phyloP scores from a whole-genome alignment of 2,113 vertebrate species.

The Nannospalax galili region DNA sequence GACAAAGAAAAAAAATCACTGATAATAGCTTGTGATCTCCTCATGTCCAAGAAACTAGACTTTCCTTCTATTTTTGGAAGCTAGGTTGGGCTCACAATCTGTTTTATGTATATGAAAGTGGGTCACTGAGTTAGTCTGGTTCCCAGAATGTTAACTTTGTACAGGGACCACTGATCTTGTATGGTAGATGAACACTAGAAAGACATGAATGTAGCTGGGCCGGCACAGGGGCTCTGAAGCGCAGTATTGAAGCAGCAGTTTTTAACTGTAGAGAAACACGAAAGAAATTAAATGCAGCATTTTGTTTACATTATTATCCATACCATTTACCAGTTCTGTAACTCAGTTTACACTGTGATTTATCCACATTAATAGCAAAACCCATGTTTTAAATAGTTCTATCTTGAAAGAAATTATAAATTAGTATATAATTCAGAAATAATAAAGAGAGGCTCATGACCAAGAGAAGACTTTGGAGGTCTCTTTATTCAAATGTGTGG shows the following conservation, averaged over 20 bases:
- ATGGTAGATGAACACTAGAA: background rate
- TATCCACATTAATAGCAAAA: background rate
- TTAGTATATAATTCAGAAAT: background rate
- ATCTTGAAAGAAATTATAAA: background rate
- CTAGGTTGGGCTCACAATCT: background rate
- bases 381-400: background rate
- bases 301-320: background rate
- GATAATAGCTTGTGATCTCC: background rate
- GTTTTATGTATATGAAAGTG: background rate
- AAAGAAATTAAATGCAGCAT: background rate
- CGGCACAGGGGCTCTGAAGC: background rate
- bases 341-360: slow-evolving; percentile 33
- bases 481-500: background rate
- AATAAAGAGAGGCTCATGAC: background rate
- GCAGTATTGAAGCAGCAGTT: background rate
- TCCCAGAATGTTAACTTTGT: background rate
- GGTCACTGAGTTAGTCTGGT: background rate
- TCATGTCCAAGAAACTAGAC: background rate
- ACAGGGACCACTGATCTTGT: background rate
- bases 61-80: slow-evolving; percentile 24
- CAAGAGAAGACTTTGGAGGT: background rate
- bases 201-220: background rate
- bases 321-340: background rate
- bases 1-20: background rate
- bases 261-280: background rate